Evolutionary conservation across 2,797 vertebrate species (phyloP), one percentile per base, ranked within the genome.

Genomic region (Acanthurus tractus): DNA sequence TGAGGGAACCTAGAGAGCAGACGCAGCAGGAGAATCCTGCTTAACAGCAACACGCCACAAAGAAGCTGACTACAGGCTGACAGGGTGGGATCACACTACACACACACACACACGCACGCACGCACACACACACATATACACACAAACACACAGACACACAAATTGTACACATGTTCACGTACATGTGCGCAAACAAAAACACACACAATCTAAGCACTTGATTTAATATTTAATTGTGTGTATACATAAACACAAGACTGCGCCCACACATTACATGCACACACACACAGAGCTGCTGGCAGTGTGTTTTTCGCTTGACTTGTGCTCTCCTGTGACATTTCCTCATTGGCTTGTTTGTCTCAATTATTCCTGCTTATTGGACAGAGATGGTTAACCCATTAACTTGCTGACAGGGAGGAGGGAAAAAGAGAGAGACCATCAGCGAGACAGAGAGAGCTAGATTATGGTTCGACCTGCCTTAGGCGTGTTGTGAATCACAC

Each of bases 291-390:
- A 82, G 82, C 87, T 86, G 84, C 82, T 65, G 89, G 92, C 84
- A 62, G 71, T 75, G 82, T 69, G 85, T 90, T 90, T 89, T 86
- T 84, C 86, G 74, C 88, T 86, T 88, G 90, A 90, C 90, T 91
- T 88, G 84, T 90, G 82, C 88, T 90, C 88, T 89, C 87, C 81
- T 88, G 83, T 94, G 91, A 93, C 93, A 93, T 94, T 93, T 93
- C 82, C 88, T 94, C 90, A 92, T 92, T 93, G 92, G 89, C 89
- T 90, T 94, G 84, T 91, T 94, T 93, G 91, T 94, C 90, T 93
- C 90, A 92, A 94, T 94, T 91, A 94, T 91, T 89, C 73, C 79
- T 76, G 87, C 89, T 89, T 90, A 92, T 92, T 94, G 93, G 89
- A 90, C 88, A 86, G 88, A 88, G 81, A 86, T 89, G 82, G 82